Conservation (phyloP, 2,113 vertebrate species). For the Nestor notabilis region DNA sequence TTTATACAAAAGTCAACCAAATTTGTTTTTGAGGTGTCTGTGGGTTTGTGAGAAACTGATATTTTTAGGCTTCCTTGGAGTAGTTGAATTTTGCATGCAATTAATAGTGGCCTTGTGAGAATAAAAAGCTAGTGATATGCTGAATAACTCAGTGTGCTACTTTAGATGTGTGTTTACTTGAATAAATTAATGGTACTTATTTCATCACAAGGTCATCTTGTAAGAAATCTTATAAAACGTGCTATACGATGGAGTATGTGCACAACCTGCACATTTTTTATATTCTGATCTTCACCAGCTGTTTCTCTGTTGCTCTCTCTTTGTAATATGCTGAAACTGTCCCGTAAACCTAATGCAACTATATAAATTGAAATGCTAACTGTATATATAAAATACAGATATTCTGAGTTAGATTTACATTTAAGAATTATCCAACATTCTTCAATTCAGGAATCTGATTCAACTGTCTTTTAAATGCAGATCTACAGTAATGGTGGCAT, state of each 20-base stretch:
- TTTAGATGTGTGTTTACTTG: conserved; percentile 51
- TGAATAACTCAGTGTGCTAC: neutral
- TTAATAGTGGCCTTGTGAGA: conserved; percentile 36
- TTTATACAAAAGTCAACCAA: neutral
- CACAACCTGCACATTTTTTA: conserved; percentile 15
- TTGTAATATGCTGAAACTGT: neutral
- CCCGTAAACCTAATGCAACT: neutral
- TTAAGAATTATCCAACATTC: conserved; percentile 29
- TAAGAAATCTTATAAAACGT: conserved; percentile 38
- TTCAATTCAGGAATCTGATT: conserved; percentile 48
- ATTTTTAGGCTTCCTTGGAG: conserved; percentile 31
- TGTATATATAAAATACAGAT: conserved; percentile 21
- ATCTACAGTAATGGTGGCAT: conserved; percentile 45
- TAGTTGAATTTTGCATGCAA: conserved; percentile 50
- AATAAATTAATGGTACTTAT: conserved; percentile 66
- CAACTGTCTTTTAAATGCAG: conserved; percentile 31
- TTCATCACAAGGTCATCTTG: conserved; percentile 40
- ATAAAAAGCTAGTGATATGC: conserved; percentile 4
- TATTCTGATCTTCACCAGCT: conserved; percentile 35
- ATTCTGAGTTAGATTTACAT: conserved; percentile 49
- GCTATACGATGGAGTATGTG: neutral
- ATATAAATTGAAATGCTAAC: conserved; percentile 37
- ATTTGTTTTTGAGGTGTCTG: neutral
- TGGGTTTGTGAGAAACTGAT: conserved; percentile 1
- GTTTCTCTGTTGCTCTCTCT: conserved; percentile 54